Evolutionary conservation across 2,797 vertebrate genomes (phyloP), one percentile per base, ranked within the genome.

Genomic region (Xiphorhynchus erythropygius): DNA sequence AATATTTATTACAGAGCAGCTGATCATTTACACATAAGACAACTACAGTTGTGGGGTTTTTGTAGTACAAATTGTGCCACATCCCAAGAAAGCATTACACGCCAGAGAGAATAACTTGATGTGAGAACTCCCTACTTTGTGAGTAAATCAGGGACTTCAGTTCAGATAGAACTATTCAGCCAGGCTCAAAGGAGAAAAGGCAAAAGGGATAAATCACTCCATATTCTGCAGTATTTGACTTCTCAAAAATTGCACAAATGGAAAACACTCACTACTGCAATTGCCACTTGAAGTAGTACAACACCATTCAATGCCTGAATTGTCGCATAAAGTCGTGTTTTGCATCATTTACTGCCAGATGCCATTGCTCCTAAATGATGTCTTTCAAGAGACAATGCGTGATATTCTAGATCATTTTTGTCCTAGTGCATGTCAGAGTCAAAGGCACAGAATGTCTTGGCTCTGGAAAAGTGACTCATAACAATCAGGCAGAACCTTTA

Each of bases 311-410:
- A 8, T 69, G 59, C 42, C 53, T 75, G 73, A 92, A 81, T 50
- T 88, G 46, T 76, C 69, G 62, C 37, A 52, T 39, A 50, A 89
- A 84, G 73, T 69, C 69, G 7, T 63, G 50, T 76, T 90, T 88
- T 91, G 55, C 62, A 59, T 84, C 39, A 78, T 94, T 89, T 93
- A 44, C 53, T 94, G 55, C 57, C 49, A 90, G 52, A 75, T 90
- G 60, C 47, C 41, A 10, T 82, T 81, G 35, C 44, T 86, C 50
- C n/a, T 0, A 0, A 69, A 62, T 52, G 35, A 35, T 78, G 37
- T 44, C 42, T 86, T 93, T 78, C 55, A 81, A 71, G 57, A 88
- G 35, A 71, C 30, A 63, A 16, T 2, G 30, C 0, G 0, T 23
- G 12, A 7, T 71, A 79, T 44, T 91, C 80, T 59, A 73, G 91